Evolutionary conservation across 2,888 invertebrate species (phyloP).

Genomic region (Prosopocoilus inquinatus): DNA sequence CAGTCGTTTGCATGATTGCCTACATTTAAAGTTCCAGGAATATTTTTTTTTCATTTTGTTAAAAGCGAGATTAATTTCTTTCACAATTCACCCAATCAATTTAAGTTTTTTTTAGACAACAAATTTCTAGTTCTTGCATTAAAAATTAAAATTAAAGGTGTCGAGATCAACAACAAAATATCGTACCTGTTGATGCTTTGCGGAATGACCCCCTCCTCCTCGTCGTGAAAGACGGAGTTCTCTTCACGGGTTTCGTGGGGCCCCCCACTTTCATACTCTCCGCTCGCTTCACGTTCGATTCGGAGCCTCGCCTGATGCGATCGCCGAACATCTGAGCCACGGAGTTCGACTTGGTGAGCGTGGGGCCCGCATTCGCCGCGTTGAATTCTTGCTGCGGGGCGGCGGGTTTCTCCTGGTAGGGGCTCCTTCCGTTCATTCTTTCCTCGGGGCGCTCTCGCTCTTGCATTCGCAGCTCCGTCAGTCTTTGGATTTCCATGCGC

Average conservation of each 20-base stretch:
- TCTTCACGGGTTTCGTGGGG: conserved; percentile 71
- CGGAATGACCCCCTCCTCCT: conserved; percentile 85
- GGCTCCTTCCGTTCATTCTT: conserved; percentile 47
- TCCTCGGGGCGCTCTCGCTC: conserved; percentile 64
- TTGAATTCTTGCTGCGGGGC: conserved; percentile 15
- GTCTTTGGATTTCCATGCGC: conserved; percentile 83
- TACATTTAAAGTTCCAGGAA: no score
- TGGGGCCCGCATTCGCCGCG: conserved; percentile 33
- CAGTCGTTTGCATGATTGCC: no score
- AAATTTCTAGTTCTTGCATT: no score
- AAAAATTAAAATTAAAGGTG: background rate
- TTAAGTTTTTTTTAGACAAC: no score
- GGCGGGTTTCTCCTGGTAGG: conserved; percentile 8
- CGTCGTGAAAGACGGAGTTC: conserved; percentile 94
- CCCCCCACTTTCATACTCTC: conserved; percentile 83
- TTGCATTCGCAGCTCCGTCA: conserved; percentile 79
- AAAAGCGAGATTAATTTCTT: no score
- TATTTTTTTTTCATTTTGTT: no score
- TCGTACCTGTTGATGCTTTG: conserved; percentile 60
- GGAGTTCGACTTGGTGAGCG: conserved; percentile 59
- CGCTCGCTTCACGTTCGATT: conserved; percentile 71
- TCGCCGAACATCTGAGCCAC: conserved; percentile 62
- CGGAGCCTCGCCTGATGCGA: conserved; percentile 54
- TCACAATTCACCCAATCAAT: no score
- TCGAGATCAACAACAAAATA: background rate